Conservation (phyloP, 2,113 vertebrate species). For the Forbesichthys papilliferus region DNA sequence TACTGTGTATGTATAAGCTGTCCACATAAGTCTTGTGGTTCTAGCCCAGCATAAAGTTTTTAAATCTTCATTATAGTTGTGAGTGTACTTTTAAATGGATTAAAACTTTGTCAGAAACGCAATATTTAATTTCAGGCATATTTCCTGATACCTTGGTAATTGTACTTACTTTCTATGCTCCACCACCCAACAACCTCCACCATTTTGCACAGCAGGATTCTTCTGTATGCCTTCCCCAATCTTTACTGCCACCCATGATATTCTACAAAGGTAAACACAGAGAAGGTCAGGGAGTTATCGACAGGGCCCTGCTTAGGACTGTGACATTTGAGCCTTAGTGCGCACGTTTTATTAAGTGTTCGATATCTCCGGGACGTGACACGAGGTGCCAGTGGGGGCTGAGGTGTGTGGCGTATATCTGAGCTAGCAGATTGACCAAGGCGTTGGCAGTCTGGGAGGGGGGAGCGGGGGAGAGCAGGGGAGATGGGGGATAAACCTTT, state of each 20-base stretch:
- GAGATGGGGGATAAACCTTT: constrained; percentile 16
- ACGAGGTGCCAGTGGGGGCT: constrained; percentile 10
- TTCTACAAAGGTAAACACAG: constrained; percentile 64
- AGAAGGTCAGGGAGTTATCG: constrained; percentile 71
- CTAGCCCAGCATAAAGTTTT: too few relatives aligned
- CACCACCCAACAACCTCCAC: background rate
- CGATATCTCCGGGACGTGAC: constrained; percentile 55
- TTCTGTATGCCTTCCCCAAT: constrained; percentile 43
- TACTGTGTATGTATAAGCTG: too few relatives aligned
- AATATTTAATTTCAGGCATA: too few relatives aligned
- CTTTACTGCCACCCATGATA: constrained; percentile 32
- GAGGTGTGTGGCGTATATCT: constrained; percentile 25
- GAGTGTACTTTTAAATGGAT: too few relatives aligned
- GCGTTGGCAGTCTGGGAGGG: constrained; percentile 11
- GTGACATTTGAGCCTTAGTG: constrained; percentile 71
- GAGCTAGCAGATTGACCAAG: constrained; percentile 40
- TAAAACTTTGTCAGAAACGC: too few relatives aligned
- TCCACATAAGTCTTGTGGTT: too few relatives aligned
- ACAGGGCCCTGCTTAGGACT: constrained; percentile 58
- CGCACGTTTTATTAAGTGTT: constrained; percentile 65
- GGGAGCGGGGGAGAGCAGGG: too few relatives aligned
- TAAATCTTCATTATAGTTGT: too few relatives aligned
- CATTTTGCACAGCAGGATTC: constrained; percentile 35
- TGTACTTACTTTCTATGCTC: constrained; percentile 11
- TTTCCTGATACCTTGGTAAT: background rate